Conservation (phyloP, 2,113 vertebrate species). For the Climacteris rufus region DNA sequence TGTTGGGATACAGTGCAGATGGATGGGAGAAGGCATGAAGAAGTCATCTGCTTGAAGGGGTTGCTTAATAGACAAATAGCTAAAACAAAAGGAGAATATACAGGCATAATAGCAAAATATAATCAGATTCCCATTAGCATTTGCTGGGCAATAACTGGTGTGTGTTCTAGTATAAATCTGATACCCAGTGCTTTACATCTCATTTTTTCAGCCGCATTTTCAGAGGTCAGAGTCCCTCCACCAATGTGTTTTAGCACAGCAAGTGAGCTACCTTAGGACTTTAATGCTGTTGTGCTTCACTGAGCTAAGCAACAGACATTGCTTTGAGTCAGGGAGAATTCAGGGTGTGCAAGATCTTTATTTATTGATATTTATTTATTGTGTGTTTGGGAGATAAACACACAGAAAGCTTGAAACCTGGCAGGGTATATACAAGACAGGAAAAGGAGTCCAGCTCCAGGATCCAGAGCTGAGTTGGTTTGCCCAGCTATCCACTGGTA, state of each 20-base stretch:
- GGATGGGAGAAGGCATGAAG: neutral
- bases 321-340: neutral
- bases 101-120: neutral
- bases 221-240: neutral
- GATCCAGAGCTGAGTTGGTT: neutral
- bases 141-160: neutral
- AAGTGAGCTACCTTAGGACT: neutral
- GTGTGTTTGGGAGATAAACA: neutral
- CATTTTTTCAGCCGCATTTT: neutral
- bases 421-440: neutral
- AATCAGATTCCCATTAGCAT: neutral
- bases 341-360: neutral
- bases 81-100: neutral
- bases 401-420: neutral
- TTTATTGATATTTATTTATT: neutral
- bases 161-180: neutral
- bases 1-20: neutral
- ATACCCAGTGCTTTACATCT: neutral
- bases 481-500: neutral
- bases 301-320: neutral
- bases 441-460: neutral
- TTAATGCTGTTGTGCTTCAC: neutral
- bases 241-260: neutral
- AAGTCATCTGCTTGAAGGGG: neutral
- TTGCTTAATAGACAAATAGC: neutral